These are phyloP conservation scores for Dioctria linearis DNA, from an alignment of 2,888 invertebrate genomes.

Conservation along the genomic window DNA sequence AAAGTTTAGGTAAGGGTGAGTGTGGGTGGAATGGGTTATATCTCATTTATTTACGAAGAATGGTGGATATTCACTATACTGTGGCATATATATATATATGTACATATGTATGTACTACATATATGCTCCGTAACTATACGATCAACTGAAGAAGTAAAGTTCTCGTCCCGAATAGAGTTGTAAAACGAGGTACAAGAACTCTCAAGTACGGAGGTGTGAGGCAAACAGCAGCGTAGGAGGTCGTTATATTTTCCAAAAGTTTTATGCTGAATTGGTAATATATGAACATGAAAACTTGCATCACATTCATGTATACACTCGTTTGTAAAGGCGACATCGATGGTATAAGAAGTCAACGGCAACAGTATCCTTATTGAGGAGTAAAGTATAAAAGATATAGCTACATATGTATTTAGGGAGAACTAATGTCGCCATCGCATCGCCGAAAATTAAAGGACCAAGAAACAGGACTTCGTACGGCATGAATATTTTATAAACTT, in stretches of 20 bases:
- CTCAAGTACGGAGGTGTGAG: neutral
- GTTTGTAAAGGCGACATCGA: neutral
- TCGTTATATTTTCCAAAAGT: slow-evolving; percentile 8
- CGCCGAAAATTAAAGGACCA: neutral
- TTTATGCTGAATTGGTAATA: neutral
- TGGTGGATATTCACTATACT: neutral
- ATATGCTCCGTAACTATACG: neutral
- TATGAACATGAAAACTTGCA: neutral
- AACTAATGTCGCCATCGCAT: no score
- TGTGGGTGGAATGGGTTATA: neutral
- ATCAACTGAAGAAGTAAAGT: slow-evolving; percentile 1
- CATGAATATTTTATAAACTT: neutral
- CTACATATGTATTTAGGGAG: no score
- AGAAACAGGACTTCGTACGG: neutral
- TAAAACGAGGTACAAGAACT: neutral
- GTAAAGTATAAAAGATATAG: no score
- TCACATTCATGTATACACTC: neutral
- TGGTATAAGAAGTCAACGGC: slow-evolving; percentile 3
- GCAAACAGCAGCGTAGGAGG: neutral
- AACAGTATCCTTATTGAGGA: neutral
- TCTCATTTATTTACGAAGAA: slow-evolving; percentile 9
- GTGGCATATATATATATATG: neutral
- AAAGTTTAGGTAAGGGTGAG: neutral
- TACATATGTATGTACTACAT: no score
- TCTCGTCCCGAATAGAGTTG: neutral